Percentiles rank a stretch among this genome's conserved stretches.
phyloP scores from a whole-genome alignment of 2,888 invertebrate species.

The Stegana nigrithorax region DNA sequence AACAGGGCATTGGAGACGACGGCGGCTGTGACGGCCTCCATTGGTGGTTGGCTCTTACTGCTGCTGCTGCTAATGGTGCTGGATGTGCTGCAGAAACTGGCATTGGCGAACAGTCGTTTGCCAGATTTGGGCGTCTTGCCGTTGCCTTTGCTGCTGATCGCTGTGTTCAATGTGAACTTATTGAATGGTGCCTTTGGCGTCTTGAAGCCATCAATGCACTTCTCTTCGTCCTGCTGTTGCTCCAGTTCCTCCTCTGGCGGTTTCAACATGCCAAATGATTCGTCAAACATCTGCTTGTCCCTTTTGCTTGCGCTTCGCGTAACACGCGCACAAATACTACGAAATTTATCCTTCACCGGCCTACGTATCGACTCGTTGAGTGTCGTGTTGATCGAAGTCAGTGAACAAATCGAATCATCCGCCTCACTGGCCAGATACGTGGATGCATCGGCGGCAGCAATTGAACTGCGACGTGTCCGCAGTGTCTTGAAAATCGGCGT shows the following conservation, averaged over 20 bases:
- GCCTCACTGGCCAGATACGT: constrained; percentile 40
- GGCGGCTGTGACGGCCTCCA: not conserved
- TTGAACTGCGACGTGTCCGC: constrained; percentile 56
- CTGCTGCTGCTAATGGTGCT: constrained; percentile 21
- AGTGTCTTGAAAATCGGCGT: constrained; percentile 62
- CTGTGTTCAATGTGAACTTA: constrained; percentile 27
- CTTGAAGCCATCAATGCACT: constrained; percentile 57
- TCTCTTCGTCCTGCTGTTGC: constrained; percentile 33
- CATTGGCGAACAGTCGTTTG: constrained; percentile 43
- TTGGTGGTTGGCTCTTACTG: not conserved
- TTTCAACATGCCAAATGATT: too few relatives aligned
- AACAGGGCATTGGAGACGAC: not conserved
- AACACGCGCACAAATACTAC: constrained; percentile 62
- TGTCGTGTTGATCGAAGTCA: constrained; percentile 63
- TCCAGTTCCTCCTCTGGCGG: constrained; percentile 21
- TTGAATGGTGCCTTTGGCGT: constrained; percentile 64
- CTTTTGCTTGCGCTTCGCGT: constrained; percentile 55
- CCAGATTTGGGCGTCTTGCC: constrained; percentile 31
- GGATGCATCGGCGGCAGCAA: constrained; percentile 47
- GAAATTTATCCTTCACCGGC: constrained; percentile 65
- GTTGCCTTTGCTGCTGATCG: constrained; percentile 7
- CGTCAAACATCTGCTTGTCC: constrained; percentile 31
- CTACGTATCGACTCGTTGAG: constrained; percentile 65
- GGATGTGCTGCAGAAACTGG: not conserved
- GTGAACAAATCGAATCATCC: constrained; percentile 64